These are phyloP conservation scores for Schizaphis graminum DNA, from an alignment of 2,888 invertebrate genomes.

Conservation along the genomic window DNA sequence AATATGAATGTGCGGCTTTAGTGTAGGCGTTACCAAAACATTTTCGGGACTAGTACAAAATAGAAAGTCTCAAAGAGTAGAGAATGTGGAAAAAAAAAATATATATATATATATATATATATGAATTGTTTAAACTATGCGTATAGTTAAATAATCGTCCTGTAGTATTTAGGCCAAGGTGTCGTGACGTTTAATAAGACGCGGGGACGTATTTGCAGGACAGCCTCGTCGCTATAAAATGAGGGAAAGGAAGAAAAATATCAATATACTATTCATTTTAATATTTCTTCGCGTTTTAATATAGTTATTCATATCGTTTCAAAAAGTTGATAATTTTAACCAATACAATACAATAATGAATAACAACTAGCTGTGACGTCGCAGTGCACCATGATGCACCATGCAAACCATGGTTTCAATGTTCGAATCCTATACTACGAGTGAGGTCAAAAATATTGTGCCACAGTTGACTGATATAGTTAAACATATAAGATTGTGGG, in stretches of 20 bases:
- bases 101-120: background rate
- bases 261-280: background rate
- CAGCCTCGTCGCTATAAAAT: background rate
- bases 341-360: background rate
- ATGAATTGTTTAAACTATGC: background rate
- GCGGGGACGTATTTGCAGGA: background rate
- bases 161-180: background rate
- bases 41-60: background rate
- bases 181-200: background rate
- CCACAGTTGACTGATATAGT: background rate
- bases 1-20: background rate
- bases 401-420: too few relatives aligned
- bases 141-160: background rate
- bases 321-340: background rate
- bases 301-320: background rate
- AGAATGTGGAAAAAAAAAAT: background rate
- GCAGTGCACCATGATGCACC: too few relatives aligned
- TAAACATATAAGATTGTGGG: too few relatives aligned
- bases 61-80: background rate
- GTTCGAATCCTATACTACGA: too few relatives aligned
- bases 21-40: background rate
- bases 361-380: background rate
- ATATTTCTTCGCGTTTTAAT: background rate
- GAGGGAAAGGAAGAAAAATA: background rate
- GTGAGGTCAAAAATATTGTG: background rate